Base-by-base conservation (phyloP, 2,888 invertebrate species). In the Pristionchus fissidentatus region DNA sequence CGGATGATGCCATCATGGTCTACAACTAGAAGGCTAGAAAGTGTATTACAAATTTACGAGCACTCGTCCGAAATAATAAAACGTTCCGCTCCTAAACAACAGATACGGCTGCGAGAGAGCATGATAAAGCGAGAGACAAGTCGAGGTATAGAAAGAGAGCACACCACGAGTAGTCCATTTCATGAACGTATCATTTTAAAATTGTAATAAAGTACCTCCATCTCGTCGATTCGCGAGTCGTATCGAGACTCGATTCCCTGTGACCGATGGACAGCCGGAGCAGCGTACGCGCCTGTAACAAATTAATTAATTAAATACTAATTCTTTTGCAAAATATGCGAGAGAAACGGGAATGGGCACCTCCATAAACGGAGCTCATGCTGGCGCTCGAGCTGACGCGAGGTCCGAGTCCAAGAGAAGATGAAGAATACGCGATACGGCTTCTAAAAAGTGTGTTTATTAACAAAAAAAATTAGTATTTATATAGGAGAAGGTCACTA, bases 231-330 rank as follows among this genome's bases (percentile, higher is more conserved):
- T 79, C 89, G n/a, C 22, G 49, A 38, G 46, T 87, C 88, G 84
- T 91, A 91, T 60, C 90, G 84, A 10, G 91, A 89, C 77, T 89
- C 91, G 73, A 92, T 88, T 62, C 91, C 92, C 77, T 91, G 89
- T 7, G 90, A 87, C 49, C 84, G 80, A 29, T 84, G 75, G 26
- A 91, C 87, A 19, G 91, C 90, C 3, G 92, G 92, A 3, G 92
- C 92, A 26, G 89, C 90, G 84, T 92, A 92, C 10, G 91, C 91
- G 22, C 91, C 91, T 57, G 85, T 86, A 55, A 55, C 15, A 55
- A 55, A 55, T 55, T 15, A 55, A 22, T 55, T 13, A 29, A 15
- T 26, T 10, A 62, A 15, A 62, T n/a, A n/a, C n/a, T n/a, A n/a
- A n/a, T n/a, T n/a, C n/a, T n/a, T n/a, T n/a, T n/a, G n/a, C n/a